Conservation (phyloP, 2,113 vertebrate genomes). For the Athene cunicularia region DNA sequence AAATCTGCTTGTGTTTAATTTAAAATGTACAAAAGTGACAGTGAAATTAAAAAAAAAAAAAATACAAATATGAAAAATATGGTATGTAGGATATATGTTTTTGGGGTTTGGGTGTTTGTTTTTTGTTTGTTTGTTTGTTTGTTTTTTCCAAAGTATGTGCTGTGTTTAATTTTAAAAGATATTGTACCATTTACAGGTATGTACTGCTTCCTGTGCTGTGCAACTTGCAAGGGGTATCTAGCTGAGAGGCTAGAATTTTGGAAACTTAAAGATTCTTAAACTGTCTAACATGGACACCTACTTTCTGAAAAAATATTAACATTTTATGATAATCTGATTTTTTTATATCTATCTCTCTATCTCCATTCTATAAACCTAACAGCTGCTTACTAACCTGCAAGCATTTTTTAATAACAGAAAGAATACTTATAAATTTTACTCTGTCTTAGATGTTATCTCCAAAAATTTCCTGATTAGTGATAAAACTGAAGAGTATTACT, state of each 20-base stretch:
- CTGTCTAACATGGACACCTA: not conserved
- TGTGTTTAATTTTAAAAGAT: not conserved
- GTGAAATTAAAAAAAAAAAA: not conserved
- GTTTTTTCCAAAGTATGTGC: rapidly evolving
- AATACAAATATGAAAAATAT: not conserved
- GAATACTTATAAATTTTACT: not conserved
- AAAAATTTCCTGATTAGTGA: not conserved
- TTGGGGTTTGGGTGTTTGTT: not conserved
- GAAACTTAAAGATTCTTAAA: not conserved
- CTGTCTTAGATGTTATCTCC: not conserved
- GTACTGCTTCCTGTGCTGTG: not conserved
- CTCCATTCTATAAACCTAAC: not conserved
- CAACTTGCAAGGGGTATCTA: not conserved
- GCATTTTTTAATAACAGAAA: not conserved
- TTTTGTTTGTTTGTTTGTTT: not conserved
- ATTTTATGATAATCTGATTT: not conserved
- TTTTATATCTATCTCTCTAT: not conserved
- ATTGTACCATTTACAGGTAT: not conserved
- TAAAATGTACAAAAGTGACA: not conserved
- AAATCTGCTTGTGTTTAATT: not conserved
- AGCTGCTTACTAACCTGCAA: not conserved
- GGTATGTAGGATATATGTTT: not conserved
- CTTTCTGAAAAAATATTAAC: not conserved
- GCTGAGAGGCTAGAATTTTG: not conserved
- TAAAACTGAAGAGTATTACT: not conserved